A percentile compares a stretch with the other conserved stretches of the same genome.
These are phyloP conservation scores for Nasua narica DNA, from an alignment of 2,797 vertebrate species.

Conservation along the genomic window DNA sequence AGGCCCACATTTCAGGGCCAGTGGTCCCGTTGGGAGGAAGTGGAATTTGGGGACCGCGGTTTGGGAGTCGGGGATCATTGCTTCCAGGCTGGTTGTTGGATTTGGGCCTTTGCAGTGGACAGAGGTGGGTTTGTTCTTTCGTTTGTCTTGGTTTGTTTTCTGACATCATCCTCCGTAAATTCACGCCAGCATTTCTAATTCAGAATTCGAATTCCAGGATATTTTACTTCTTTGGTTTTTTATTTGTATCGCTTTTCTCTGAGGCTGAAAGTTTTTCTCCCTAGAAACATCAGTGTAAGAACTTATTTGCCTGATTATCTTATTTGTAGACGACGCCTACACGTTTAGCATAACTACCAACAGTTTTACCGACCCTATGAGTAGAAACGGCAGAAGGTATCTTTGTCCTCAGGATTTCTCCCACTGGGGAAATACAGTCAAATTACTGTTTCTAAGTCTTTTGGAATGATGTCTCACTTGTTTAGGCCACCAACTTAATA, in stretches of 20 bases:
- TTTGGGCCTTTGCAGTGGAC: not conserved
- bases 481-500: not conserved
- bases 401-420: constrained; percentile 1
- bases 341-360: not conserved
- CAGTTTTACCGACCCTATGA: not conserved
- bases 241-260: not conserved
- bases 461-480: not conserved
- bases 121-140: not conserved
- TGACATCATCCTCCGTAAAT: not conserved
- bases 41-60: not conserved
- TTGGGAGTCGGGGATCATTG: not conserved
- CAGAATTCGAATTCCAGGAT: not conserved
- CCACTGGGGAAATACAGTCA: not conserved
- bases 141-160: not conserved
- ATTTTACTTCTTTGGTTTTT: constrained; percentile 13
- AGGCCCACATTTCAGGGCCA: too few species aligned
- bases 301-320: not conserved
- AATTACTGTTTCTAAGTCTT: not conserved
- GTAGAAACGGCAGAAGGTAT: not conserved
- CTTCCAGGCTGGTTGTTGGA: not conserved
- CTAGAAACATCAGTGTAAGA: not conserved
- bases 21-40: not conserved
- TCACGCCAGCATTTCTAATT: not conserved
- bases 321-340: not conserved
- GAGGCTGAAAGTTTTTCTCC: not conserved